Conservation (phyloP, 2,888 invertebrate species). For the Tyria jacobaeae region DNA sequence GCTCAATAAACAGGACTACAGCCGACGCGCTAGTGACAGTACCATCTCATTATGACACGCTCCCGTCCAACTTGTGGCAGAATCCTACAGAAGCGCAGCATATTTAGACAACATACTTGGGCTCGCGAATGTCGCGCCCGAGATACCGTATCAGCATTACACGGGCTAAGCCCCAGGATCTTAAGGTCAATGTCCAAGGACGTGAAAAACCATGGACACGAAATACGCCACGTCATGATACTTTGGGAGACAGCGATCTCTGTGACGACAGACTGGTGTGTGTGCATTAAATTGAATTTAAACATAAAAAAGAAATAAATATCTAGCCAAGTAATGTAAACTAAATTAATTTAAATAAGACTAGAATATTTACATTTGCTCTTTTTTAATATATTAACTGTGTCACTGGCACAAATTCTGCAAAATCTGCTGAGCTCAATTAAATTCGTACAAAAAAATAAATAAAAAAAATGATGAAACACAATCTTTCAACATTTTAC, state of each 20-base stretch:
- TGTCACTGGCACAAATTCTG: conserved; percentile 40
- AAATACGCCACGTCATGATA: conserved; percentile 59
- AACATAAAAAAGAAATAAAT: conserved; percentile 39
- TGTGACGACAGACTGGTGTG: conserved; percentile 61
- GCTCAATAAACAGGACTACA: conserved; percentile 88
- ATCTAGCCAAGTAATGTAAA: conserved; percentile 43
- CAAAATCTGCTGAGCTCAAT: conserved; percentile 59
- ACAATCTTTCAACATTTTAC: conserved; percentile 56
- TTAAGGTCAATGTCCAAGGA: conserved; percentile 66
- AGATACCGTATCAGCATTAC: conserved; percentile 70
- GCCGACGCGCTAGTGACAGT: conserved; percentile 92
- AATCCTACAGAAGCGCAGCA: conserved; percentile 73
- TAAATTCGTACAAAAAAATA: conserved; percentile 66
- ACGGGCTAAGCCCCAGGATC: conserved; percentile 54
- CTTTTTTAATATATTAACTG: conserved; percentile 25
- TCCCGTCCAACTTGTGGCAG: conserved; percentile 84
- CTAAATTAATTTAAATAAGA: conserved; percentile 29
- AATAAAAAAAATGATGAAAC: conserved; percentile 47
- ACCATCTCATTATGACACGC: conserved; percentile 90
- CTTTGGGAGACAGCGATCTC: conserved; percentile 59
- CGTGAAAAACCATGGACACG: conserved; percentile 75
- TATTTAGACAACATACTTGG: conserved; percentile 66
- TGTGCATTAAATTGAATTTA: conserved; percentile 36
- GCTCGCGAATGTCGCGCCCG: conserved; percentile 56
- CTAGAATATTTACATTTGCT: conserved; percentile 29